A percentile compares a stretch with the other conserved stretches of the same genome.
Conservation (phyloP, 2,888 invertebrate species). For the Unio pictorum region DNA sequence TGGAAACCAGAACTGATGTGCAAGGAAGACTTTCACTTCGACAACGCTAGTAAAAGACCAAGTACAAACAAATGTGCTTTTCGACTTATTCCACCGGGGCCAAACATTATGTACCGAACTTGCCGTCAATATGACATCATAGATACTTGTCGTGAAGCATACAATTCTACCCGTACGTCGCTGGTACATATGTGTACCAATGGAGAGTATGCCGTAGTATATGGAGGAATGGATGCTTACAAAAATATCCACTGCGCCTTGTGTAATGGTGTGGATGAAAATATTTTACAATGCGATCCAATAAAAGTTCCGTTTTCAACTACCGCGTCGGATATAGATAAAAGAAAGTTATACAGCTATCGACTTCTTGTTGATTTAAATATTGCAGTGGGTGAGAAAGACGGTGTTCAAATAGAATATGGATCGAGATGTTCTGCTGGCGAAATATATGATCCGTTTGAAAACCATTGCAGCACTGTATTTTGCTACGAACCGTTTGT, state of each 20-base stretch:
- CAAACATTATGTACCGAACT: constrained; percentile 4
- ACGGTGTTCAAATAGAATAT: not conserved
- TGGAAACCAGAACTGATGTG: constrained; percentile 24
- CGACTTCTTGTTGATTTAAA: constrained; percentile 19
- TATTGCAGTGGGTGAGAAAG: not conserved
- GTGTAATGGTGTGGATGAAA: constrained; percentile 30
- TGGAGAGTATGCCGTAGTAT: constrained; percentile 12
- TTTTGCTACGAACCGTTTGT: constrained; percentile 12
- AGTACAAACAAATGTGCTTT: constrained; percentile 1
- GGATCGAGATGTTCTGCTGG: constrained; percentile 15
- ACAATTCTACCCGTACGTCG: not conserved
- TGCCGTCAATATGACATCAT: constrained; percentile 6
- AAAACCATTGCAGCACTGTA: constrained; percentile 25
- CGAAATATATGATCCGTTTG: constrained; percentile 38
- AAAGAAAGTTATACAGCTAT: constrained; percentile 14
- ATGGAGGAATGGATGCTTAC: constrained; percentile 18
- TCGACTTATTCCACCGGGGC: constrained; percentile 6
- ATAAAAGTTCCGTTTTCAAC: not conserved
- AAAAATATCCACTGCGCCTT: constrained; percentile 55
- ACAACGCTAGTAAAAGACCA: not conserved
- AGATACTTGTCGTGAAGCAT: constrained; percentile 1
- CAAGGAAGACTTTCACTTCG: not conserved
- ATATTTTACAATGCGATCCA: constrained; percentile 10
- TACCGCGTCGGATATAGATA: not conserved
- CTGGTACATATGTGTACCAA: constrained; percentile 4